A percentile compares a stretch with the other conserved stretches of the same genome.
These are phyloP conservation scores for Reticulitermes speratus DNA, from an alignment of 1,140 invertebrate species.

Conservation along the genomic window DNA sequence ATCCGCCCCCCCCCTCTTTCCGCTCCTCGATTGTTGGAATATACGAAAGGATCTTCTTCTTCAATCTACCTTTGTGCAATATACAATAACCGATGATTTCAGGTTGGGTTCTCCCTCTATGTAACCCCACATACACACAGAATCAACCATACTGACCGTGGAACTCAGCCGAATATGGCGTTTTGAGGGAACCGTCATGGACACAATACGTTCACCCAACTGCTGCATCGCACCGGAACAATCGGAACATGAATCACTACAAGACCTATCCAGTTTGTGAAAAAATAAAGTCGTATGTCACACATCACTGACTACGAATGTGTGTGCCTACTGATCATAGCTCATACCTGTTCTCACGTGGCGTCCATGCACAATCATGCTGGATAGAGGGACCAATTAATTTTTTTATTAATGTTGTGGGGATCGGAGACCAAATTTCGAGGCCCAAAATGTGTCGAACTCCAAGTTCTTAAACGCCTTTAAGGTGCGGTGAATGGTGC, in stretches of 20 bases:
- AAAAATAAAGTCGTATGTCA: not conserved
- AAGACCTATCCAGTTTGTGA: not conserved
- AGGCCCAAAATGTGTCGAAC: no score
- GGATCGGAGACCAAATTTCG: no score
- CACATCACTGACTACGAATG: not conserved
- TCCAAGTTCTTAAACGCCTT: no score
- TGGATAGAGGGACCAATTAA: no score
- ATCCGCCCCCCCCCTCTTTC: not conserved
- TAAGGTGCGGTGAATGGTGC: no score
- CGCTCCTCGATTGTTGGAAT: not conserved
- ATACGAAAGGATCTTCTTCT: not conserved
- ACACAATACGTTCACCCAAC: not conserved
- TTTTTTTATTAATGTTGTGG: no score
- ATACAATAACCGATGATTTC: conserved; percentile 9
- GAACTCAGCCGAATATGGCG: not conserved
- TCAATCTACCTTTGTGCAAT: not conserved
- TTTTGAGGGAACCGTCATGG: not conserved
- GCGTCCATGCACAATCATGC: no score
- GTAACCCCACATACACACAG: not conserved
- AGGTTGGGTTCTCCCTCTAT: not conserved
- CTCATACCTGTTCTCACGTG: no score
- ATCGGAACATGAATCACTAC: not conserved
- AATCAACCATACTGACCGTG: not conserved
- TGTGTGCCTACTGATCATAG: not conserved
- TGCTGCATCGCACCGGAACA: not conserved